Percentiles rank a stretch among this genome's conserved stretches.
phyloP scores from a whole-genome alignment of 1,140 invertebrate genomes.

The Cephus cinctus region DNA sequence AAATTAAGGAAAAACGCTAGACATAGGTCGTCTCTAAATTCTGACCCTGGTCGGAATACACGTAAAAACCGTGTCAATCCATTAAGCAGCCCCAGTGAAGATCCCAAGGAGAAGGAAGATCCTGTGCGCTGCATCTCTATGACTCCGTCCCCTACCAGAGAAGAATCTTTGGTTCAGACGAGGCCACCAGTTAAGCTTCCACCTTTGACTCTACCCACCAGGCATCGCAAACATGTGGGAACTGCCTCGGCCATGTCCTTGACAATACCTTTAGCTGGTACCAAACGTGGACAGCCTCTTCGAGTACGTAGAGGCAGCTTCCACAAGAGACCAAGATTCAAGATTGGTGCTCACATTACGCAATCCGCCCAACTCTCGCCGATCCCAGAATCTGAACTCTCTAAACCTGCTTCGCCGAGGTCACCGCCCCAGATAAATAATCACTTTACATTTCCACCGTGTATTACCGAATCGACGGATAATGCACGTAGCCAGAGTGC shows the following conservation, averaged over 20 bases:
- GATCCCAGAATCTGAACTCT: constrained; percentile 71
- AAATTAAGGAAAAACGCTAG: constrained; percentile 37
- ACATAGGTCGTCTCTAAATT: constrained; percentile 28
- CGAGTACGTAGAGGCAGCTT: constrained; percentile 34
- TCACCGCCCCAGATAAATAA: constrained; percentile 48
- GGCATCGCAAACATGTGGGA: background rate
- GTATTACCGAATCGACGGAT: constrained; percentile 18
- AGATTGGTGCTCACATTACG: constrained; percentile 46
- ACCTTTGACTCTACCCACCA: constrained; percentile 17
- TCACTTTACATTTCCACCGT: constrained; percentile 41
- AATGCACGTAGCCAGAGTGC: no score
- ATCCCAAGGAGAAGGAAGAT: constrained; percentile 22
- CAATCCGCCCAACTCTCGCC: constrained; percentile 64
- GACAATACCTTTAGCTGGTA: constrained; percentile 13
- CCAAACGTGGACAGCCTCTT: constrained; percentile 36
- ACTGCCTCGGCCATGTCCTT: constrained; percentile 8
- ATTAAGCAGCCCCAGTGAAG: constrained; percentile 15
- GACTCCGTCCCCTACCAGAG: background rate
- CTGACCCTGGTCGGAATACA: constrained; percentile 13
- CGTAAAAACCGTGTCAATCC: constrained; percentile 38
- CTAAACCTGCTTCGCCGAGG: constrained; percentile 68
- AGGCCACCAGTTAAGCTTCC: constrained; percentile 30
- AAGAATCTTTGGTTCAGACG: constrained; percentile 15
- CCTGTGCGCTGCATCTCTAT: constrained; percentile 17
- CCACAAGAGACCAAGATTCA: constrained; percentile 45